Conservation (phyloP, 53 echinoderm and acorn worm species). For the Holothuria leucospilota region DNA sequence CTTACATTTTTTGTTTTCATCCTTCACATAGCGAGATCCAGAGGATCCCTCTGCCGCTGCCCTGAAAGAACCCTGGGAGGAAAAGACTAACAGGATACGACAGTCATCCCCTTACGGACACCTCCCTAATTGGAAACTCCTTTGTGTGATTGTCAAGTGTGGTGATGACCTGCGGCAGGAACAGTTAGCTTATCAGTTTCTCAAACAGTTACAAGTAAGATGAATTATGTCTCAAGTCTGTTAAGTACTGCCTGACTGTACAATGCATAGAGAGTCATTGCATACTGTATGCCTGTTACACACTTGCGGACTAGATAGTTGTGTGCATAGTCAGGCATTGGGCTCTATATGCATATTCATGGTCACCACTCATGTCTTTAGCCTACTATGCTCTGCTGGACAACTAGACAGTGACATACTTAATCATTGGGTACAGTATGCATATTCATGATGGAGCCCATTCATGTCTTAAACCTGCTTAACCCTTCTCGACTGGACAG, state of each 20-base stretch:
- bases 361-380: too few species aligned
- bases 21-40: slow-evolving; percentile 78
- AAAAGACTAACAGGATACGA: slow-evolving; percentile 85
- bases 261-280: background rate
- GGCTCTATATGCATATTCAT: too few species aligned
- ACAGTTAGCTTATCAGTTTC: slow-evolving; percentile 87
- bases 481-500: too few species aligned
- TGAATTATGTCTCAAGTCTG: background rate
- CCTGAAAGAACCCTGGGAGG: slow-evolving; percentile 98
- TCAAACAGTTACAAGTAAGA: slow-evolving; percentile 89
- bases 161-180: slow-evolving; percentile 96
- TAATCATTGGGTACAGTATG: too few species aligned
- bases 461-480: too few species aligned
- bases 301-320: too few species aligned
- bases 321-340: too few species aligned
- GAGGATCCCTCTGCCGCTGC: slow-evolving; percentile 98
- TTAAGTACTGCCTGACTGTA: background rate
- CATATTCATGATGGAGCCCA: too few species aligned
- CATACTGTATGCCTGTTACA: background rate
- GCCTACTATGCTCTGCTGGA: too few species aligned
- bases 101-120: slow-evolving; percentile 95
- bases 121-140: slow-evolving; percentile 95
- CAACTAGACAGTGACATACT: too few species aligned
- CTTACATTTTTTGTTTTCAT: background rate
- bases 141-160: slow-evolving; percentile 95